These are phyloP conservation scores for Onthophagus taurus DNA, from an alignment of 1,140 invertebrate species.

Conservation along the genomic window DNA sequence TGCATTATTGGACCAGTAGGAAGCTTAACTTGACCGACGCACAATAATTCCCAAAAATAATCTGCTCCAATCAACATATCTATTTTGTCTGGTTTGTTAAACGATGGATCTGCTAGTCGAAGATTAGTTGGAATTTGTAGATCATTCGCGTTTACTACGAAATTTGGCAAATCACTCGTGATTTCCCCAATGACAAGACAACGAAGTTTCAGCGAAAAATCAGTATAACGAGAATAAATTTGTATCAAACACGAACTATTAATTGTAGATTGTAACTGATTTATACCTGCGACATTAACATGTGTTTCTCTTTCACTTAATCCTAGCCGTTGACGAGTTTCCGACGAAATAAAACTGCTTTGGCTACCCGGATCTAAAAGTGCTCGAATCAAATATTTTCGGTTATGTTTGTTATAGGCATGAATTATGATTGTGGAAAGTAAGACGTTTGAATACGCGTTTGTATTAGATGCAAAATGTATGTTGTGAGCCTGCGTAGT, in stretches of 20 bases:
- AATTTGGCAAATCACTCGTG: constrained; percentile 16
- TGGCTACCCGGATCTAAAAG: constrained; percentile 20
- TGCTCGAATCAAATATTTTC: constrained; percentile 11
- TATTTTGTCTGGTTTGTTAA: constrained; percentile 7
- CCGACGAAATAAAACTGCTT: constrained; percentile 19
- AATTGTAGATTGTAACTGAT: constrained; percentile 10
- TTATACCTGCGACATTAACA: constrained; percentile 15
- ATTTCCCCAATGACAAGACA: constrained; percentile 16
- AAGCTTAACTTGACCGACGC: constrained; percentile 12
- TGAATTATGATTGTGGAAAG: constrained; percentile 20
- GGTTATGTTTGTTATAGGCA: constrained; percentile 13
- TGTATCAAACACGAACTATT: constrained; percentile 10
- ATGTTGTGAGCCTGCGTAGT: constrained; percentile 4
- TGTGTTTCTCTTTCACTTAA: not conserved
- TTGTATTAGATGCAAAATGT: constrained; percentile 4
- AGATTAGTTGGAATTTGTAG: constrained; percentile 16
- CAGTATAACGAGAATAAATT: constrained; percentile 14
- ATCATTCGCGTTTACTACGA: constrained; percentile 11
- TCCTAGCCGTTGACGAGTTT: constrained; percentile 11
- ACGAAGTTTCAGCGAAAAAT: constrained; percentile 10
- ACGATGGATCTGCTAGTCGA: constrained; percentile 8
- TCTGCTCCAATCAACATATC: constrained; percentile 11
- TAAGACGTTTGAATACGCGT: constrained; percentile 3
- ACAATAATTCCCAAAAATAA: constrained; percentile 9
- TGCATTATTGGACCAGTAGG: no score